Evolutionary conservation across 2,113 vertebrate species (phyloP), one percentile per base, ranked within the genome.

Genomic region (Tetrao urogallus): DNA sequence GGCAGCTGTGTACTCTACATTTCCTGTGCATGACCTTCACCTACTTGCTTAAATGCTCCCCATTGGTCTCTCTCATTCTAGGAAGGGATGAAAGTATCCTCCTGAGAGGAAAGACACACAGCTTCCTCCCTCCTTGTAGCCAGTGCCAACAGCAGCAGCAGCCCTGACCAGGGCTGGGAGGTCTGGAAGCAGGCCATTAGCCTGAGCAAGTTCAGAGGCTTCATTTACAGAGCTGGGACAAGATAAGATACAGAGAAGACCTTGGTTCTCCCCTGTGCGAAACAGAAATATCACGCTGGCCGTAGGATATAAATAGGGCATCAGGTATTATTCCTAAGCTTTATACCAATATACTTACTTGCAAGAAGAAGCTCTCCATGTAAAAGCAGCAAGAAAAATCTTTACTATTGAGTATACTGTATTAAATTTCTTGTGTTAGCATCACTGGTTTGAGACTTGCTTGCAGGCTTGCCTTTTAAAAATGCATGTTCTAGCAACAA

Each of bases 1-100:
- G 0, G 45, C 4, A 6, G 4, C 34, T 57, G 48, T 0, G 0
- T 11, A 13, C 15, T 20, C 38, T 43, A 19, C 13, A 6, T 12
- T 22, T 52, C n/a, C 77, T 30, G 19, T 34, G 40, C 1, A 1
- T 1, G 6, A 40, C 60, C 48, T 60, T 12, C 28, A 28, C 32
- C 40, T 71, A 21, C 8, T n/a, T 67, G 42, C 40, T 89, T 20
- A 82, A 78, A 38, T 89, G 38, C 36, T 77, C 32, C 22, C 21
- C 24, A 17, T 21, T 43, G 63, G 30, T 34, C 83, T 72, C 65
- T 78, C 71, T 54, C 40, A 21, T 13, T 86, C 42, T 80, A 60
- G 61, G 82, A 60, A 48, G 16, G 45, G 48, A 85, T 79, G 88
- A 72, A 80, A 85, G 48, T 50, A 88, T 82, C 60, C 66, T 88